Base-by-base conservation (phyloP, 2,888 invertebrate genomes). In the Drosophila affinis region DNA sequence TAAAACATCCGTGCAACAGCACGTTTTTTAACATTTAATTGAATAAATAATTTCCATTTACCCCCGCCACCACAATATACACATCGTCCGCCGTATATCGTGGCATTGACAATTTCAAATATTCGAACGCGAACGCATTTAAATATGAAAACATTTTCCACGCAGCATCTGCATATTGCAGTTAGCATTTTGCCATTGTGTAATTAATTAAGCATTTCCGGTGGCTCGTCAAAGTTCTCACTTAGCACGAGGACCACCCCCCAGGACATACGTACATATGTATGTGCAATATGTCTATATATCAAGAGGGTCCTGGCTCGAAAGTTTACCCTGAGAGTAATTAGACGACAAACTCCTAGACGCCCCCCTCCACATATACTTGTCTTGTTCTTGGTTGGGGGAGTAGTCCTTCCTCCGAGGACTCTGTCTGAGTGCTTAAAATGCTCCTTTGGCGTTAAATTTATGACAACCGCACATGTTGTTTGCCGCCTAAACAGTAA, bases 401-500 rank as follows among this genome's bases (percentile, higher is more conserved):
- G 10, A 62, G 21, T 21, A 21, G 21, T 21, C 21, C 21, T 21
- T 21, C 21, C 21, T 21, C 21, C 52, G 59, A 45, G 65, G 48
- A 48, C 65, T 58, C 60, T 53, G 76, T 68, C 70, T 57, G 71
- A 63, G 59, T 78, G 82, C 87, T 86, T 86, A 82, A 85, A 81
- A 88, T 89, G 75, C 87, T 81, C 69, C 78, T 87, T 87, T 86
- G 80, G 67, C 72, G 77, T 82, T 84, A 89, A 87, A 87, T 84
- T 84, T 84, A 84, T 84, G 84, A 89, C 88, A 88, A 73, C 86
- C 84, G 80, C 89, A 84, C 76, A 76, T 84, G 89, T 73, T 89
- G 77, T 72, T 68, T 58, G 76, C 47, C 77, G 82, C 68, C 72
- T 53, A 68, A 64, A 68, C 71, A 71, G 57, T 75, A 72, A 74